A percentile compares a stretch with the other conserved stretches of the same genome.
Evolutionary conservation across 2,888 invertebrate species (phyloP).

Genomic region (Epirrita christyi): DNA sequence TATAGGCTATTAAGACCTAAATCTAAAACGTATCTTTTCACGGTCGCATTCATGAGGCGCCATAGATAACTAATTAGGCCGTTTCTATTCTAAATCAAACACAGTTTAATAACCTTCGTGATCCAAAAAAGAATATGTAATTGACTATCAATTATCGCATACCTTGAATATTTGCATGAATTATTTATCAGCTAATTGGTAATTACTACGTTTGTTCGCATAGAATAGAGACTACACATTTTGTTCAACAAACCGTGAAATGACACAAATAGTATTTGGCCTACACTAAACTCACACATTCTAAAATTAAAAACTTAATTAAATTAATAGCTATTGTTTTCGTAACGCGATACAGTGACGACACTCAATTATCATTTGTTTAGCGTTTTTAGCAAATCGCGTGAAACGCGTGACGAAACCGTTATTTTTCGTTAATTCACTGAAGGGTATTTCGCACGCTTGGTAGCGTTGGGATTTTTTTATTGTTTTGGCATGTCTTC

Average conservation of each 20-base stretch:
- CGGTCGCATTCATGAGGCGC: no score
- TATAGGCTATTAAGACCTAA: no score
- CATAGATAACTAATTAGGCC: not conserved
- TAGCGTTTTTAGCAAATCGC: slow-evolving; percentile 13
- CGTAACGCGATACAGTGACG: slow-evolving; percentile 15
- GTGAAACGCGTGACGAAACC: slow-evolving; percentile 16
- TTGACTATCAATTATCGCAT: not conserved
- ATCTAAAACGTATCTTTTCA: no score
- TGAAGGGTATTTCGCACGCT: slow-evolving; percentile 7
- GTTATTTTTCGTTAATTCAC: slow-evolving; percentile 12
- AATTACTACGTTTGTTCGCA: slow-evolving; percentile 8
- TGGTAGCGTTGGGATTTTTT: slow-evolving; percentile 1
- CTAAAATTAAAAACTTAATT: slow-evolving; percentile 21
- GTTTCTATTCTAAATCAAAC: not conserved
- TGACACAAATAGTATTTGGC: slow-evolving; percentile 18
- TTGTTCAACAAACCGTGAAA: slow-evolving; percentile 23
- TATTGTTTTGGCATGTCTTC: not conserved
- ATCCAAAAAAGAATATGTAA: slow-evolving; percentile 5
- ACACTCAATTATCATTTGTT: slow-evolving; percentile 6
- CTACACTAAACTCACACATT: slow-evolving; percentile 19
- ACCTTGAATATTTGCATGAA: slow-evolving; percentile 6
- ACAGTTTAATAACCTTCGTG: slow-evolving; percentile 1
- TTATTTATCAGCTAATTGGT: slow-evolving; percentile 6
- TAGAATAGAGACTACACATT: not conserved
- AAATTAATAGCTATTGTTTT: slow-evolving; percentile 19